Conservation (phyloP, 2,797 vertebrate species). For the Sphenodon punctatus region DNA sequence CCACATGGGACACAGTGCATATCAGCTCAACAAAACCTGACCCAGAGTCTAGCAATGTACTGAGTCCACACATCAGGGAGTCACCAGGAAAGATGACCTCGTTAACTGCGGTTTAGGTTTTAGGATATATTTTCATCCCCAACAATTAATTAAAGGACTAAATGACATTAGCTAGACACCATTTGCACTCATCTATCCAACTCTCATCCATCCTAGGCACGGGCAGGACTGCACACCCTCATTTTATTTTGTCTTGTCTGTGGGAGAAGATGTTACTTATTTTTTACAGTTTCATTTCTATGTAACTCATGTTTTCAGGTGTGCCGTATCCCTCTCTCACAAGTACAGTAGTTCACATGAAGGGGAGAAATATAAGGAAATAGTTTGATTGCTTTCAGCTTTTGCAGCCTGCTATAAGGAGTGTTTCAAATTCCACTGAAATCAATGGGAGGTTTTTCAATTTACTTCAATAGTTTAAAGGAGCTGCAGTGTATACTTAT, state of each 20-base stretch:
- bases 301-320: not conserved
- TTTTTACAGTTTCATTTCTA: not conserved
- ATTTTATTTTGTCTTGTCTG: not conserved
- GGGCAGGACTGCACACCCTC: not conserved
- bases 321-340: not conserved
- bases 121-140: not conserved
- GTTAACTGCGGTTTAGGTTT: not conserved
- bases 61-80: no score
- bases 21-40: not conserved
- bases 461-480: not conserved
- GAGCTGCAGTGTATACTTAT: accelerated
- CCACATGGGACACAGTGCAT: not conserved
- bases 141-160: no score
- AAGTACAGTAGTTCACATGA: not conserved
- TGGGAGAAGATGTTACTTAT: not conserved
- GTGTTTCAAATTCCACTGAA: not conserved
- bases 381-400: not conserved
- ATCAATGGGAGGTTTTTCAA: not conserved
- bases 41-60: no score
- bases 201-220: no score
- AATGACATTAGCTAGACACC: no score
- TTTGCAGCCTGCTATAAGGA: not conserved
- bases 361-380: not conserved
- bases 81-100: no score
- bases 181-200: no score